Percentiles rank a stretch among this genome's conserved stretches.
These are phyloP conservation scores for Bombus difficillimus DNA, from an alignment of 1,140 invertebrate species.

Conservation along the genomic window DNA sequence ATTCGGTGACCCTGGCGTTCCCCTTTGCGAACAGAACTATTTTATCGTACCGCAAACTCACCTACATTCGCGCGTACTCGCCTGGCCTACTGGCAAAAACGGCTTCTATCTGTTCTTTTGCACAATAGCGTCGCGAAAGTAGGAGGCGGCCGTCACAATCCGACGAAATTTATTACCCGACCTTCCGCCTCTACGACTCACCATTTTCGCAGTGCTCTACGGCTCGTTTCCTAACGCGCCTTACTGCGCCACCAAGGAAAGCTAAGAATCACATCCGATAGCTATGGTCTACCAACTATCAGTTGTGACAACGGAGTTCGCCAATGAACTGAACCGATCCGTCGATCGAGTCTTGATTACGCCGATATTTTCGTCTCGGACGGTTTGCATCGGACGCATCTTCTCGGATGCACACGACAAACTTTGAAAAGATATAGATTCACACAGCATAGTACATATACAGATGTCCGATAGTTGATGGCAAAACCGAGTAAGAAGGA, in stretches of 20 bases:
- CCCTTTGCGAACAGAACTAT: neutral
- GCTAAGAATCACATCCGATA: constrained; percentile 5
- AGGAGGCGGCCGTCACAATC: constrained; percentile 51
- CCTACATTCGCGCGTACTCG: neutral
- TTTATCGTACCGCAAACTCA: constrained; percentile 7
- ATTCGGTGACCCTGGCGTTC: neutral
- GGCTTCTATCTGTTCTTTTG: constrained; percentile 37
- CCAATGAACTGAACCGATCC: constrained; percentile 26
- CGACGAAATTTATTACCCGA: constrained; percentile 61
- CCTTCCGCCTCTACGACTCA: constrained; percentile 45
- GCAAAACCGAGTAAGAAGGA: neutral
- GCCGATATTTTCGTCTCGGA: neutral
- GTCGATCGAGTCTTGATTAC: neutral
- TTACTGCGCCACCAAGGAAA: constrained; percentile 8
- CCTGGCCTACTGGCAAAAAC: constrained; percentile 36
- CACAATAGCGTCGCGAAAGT: constrained; percentile 16
- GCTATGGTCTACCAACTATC: neutral
- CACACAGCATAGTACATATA: no score
- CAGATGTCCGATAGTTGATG: neutral
- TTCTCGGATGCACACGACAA: no score
- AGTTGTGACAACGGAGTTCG: constrained; percentile 5
- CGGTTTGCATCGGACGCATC: neutral
- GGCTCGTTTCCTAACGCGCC: constrained; percentile 27
- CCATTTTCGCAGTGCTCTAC: constrained; percentile 40
- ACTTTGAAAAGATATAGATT: no score